Evolutionary conservation across 1,140 invertebrate species (phyloP).

Genomic region (Heliconius hewitsoni): DNA sequence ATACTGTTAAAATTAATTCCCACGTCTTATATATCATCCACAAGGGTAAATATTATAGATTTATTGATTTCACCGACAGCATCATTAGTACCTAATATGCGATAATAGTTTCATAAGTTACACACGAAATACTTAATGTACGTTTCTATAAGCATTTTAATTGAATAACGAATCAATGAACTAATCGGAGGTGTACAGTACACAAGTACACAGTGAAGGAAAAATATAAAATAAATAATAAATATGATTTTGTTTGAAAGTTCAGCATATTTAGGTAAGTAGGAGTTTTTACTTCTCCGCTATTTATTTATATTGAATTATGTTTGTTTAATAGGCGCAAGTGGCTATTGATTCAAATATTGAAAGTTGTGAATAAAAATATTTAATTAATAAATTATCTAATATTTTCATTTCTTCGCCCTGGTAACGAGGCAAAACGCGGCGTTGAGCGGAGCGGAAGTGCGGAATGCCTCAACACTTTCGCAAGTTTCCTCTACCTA

Average conservation of each 20-base stretch:
- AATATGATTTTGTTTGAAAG: neutral
- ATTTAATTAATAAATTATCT: no score
- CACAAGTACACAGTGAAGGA: neutral
- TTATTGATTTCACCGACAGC: conserved; percentile 10
- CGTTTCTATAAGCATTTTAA: neutral
- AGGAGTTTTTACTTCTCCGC: neutral
- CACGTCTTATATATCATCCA: neutral
- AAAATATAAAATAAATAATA: neutral
- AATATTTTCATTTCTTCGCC: no score
- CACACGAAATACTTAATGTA: neutral
- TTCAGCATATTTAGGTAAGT: neutral
- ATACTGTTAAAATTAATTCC: no score
- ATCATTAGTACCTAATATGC: neutral
- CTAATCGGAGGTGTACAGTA: neutral
- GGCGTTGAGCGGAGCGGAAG: no score
- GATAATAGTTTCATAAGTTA: neutral
- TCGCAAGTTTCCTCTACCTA: no score
- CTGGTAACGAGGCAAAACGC: no score
- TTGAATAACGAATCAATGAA: neutral
- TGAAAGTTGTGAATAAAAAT: no score
- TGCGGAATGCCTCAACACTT: no score
- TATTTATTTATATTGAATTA: neutral
- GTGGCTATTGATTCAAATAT: no score
- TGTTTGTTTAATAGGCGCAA: no score
- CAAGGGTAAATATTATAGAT: neutral